Evolutionary conservation across 2,113 vertebrate genomes (phyloP).

Genomic region (Microtus pennsylvanicus): DNA sequence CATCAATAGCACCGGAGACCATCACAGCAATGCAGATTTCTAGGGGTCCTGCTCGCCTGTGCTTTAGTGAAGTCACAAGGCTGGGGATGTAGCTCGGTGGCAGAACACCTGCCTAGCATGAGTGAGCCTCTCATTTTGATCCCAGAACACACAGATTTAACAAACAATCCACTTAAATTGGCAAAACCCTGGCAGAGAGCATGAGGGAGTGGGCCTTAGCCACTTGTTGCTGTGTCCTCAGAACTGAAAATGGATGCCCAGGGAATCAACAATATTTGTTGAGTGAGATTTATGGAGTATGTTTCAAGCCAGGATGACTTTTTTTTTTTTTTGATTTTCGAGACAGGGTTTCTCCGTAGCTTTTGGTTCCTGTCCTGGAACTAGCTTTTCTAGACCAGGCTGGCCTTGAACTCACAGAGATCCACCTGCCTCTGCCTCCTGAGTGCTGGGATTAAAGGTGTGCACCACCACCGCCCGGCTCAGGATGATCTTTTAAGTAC

Average conservation of each 20-base stretch:
- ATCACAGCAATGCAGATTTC: too few species aligned
- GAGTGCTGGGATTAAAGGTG: too few species aligned
- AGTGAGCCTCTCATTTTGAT: not conserved
- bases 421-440: too few species aligned
- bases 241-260: not conserved
- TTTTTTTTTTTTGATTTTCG: not conserved
- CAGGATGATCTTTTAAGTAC: not conserved
- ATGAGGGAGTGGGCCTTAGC: not conserved
- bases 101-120: not conserved
- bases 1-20: not conserved
- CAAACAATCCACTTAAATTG: not conserved
- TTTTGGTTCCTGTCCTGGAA: too few species aligned
- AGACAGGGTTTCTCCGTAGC: too few species aligned
- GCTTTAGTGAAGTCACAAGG: not conserved
- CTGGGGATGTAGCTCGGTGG: not conserved
- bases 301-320: not conserved
- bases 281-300: not conserved
- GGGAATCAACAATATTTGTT: not conserved
- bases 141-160: not conserved
- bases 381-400: too few species aligned
- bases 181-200: not conserved
- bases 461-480: too few species aligned
- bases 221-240: not conserved
- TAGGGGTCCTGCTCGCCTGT: not conserved
- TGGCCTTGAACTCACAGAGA: too few species aligned